Conservation (phyloP, 1,140 invertebrate genomes). For the Acromyrmex charruanus region DNA sequence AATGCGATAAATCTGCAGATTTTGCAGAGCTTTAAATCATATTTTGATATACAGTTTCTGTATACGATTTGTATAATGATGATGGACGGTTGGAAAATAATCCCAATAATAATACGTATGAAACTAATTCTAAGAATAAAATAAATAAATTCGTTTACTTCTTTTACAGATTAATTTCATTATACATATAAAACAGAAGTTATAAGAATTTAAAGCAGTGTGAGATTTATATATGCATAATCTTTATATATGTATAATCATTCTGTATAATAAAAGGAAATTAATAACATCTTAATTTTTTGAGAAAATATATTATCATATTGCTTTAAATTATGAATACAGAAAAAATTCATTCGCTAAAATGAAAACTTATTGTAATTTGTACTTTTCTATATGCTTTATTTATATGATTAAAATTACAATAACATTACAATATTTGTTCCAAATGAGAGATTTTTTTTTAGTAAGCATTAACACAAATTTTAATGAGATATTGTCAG, state of each 20-base stretch:
- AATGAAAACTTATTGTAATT: no score
- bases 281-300: not conserved
- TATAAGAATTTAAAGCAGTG: not conserved
- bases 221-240: not conserved
- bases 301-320: not conserved
- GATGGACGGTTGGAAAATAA: not conserved
- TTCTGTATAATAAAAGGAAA: not conserved
- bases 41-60: not conserved
- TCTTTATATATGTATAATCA: not conserved
- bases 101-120: not conserved
- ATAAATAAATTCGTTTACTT: constrained; percentile 1
- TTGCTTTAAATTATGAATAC: not conserved
- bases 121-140: not conserved
- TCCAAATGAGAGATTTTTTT: not conserved
- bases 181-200: not conserved
- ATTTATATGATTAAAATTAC: not conserved
- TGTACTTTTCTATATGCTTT: no score
- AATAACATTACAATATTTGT: not conserved
- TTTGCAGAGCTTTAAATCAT: not conserved
- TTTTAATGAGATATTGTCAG: not conserved
- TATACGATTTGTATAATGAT: not conserved
- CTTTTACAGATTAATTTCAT: not conserved
- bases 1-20: not conserved
- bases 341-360: not conserved
- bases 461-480: not conserved